Evolutionary conservation across 2,113 vertebrate genomes (phyloP).

Genomic region (Hiodon alosoides): DNA sequence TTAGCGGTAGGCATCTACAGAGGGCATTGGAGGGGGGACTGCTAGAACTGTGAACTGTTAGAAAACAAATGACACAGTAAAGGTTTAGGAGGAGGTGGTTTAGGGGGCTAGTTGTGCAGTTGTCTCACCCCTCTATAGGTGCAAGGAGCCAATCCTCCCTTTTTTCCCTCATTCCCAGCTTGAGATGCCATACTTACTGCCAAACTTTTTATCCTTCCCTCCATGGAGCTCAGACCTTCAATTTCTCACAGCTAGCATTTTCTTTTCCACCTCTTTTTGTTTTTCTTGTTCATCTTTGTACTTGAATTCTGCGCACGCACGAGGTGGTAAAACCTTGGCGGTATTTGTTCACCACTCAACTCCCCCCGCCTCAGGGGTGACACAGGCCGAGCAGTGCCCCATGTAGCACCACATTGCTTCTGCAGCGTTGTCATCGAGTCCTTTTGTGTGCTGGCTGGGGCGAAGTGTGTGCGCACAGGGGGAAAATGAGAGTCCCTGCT

Average conservation of each 20-base stretch:
- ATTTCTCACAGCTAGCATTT: neutral
- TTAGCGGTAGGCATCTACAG: too few species aligned
- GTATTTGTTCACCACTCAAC: constrained; percentile 31
- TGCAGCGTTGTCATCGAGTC: too few species aligned
- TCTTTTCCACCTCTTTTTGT: neutral
- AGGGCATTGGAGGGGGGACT: too few species aligned
- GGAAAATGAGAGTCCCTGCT: constrained; percentile 10
- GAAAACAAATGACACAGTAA: too few species aligned
- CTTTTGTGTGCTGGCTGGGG: too few species aligned
- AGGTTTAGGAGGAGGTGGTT: too few species aligned
- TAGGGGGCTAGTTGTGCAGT: too few species aligned
- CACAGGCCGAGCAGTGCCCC: too few species aligned
- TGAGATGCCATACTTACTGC: constrained; percentile 41
- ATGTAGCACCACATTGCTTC: too few species aligned
- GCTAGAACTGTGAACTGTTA: too few species aligned
- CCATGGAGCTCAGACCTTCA: constrained; percentile 18
- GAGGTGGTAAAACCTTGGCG: constrained; percentile 36
- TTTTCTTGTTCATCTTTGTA: constrained; percentile 25
- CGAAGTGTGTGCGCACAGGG: too few species aligned
- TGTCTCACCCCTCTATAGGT: constrained; percentile 26
- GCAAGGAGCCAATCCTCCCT: neutral
- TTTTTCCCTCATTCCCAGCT: constrained; percentile 22
- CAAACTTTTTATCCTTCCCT: constrained; percentile 34
- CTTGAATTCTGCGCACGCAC: constrained; percentile 69
- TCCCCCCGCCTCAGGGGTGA: neutral